Evolutionary conservation across 2,113 vertebrate species (phyloP).

Genomic region (Prietella phreatophila): DNA sequence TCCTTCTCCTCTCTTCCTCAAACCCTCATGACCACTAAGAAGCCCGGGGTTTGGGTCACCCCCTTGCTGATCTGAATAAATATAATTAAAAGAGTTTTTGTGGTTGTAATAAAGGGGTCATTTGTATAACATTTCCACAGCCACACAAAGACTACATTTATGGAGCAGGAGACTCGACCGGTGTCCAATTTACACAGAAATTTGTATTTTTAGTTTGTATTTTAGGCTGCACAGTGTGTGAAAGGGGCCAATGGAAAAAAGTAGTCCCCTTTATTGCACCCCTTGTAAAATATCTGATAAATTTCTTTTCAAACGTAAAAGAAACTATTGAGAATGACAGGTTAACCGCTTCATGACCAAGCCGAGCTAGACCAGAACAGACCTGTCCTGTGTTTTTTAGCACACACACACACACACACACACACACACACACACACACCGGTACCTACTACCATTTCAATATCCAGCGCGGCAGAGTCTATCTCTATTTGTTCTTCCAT

Average conservation of each 20-base stretch:
- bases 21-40: conserved; percentile 41
- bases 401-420: conserved; percentile 40
- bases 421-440: neutral
- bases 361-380: conserved; percentile 30
- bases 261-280: conserved; percentile 78
- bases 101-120: conserved; percentile 97
- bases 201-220: conserved; percentile 89
- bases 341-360: conserved; percentile 71
- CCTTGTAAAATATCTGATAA: conserved; percentile 82
- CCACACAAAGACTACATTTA: conserved; percentile 98
- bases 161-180: conserved; percentile 79
- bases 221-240: conserved; percentile 65
- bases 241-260: conserved; percentile 78
- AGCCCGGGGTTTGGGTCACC: conserved; percentile 70
- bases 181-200: conserved; percentile 94
- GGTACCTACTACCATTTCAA: conserved; percentile 47
- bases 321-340: conserved; percentile 70
- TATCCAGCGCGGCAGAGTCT: neutral
- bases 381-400: conserved; percentile 29
- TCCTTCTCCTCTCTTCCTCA: conserved; percentile 12
- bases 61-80: conserved; percentile 89
- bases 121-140: conserved; percentile 98
- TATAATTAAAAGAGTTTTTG: conserved; percentile 98
- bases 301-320: conserved; percentile 79
- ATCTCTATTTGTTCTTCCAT: conserved; percentile 35